A percentile compares a stretch with the other conserved stretches of the same genome.
Conservation (phyloP, 2,113 vertebrate genomes). For the Sinocyclocheilus rhinocerous region DNA sequence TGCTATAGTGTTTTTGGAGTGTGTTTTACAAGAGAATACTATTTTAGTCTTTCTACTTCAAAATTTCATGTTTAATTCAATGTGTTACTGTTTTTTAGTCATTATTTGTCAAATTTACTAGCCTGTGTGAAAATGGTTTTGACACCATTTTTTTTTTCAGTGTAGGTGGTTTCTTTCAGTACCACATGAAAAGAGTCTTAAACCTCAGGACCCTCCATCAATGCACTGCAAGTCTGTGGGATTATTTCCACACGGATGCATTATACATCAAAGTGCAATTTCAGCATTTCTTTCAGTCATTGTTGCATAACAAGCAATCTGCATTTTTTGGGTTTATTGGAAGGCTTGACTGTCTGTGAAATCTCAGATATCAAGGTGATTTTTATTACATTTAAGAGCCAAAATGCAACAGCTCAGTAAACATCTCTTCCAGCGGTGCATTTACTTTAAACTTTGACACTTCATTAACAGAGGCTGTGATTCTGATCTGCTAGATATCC, state of each 20-base stretch:
- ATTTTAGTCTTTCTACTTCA: no score
- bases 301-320: background rate
- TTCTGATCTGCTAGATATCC: constrained; percentile 17
- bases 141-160: no score
- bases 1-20: background rate
- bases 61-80: no score
- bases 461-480: constrained; percentile 8
- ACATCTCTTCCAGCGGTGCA: background rate
- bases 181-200: background rate
- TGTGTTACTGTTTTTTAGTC: no score
- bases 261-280: background rate
- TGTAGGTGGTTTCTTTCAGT: background rate
- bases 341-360: background rate
- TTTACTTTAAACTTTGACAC: constrained; percentile 13
- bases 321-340: background rate
- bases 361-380: background rate
- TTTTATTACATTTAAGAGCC: background rate
- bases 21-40: no score
- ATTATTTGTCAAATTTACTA: no score
- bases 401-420: background rate
- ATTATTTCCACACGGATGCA: background rate
- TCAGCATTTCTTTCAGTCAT: background rate
- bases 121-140: no score
- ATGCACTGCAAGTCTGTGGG: background rate
- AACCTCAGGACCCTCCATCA: background rate